Evolutionary conservation across 2,113 vertebrate species (phyloP).

Genomic region (Menidia beryllina): DNA sequence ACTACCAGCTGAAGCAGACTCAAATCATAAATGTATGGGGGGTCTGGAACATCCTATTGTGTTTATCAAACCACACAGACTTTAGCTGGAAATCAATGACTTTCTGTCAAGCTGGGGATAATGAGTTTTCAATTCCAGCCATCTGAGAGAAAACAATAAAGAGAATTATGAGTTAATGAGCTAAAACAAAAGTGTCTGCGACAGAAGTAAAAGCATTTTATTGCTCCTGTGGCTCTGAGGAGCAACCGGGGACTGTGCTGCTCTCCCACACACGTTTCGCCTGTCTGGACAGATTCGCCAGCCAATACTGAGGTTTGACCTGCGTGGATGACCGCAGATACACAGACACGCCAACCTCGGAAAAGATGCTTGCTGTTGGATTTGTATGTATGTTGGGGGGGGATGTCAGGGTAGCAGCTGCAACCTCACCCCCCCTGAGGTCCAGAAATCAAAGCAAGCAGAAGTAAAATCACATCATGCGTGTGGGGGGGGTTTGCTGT

Average conservation of each 20-base stretch:
- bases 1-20: not conserved
- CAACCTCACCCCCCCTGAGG: constrained; percentile 13
- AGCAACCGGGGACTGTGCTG: not conserved
- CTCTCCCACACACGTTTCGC: not conserved
- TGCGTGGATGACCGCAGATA: not conserved
- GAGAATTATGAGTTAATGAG: not conserved
- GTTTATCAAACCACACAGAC: not conserved
- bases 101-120: not conserved
- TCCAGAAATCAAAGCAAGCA: constrained; percentile 30
- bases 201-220: not conserved
- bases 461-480: constrained; percentile 38
- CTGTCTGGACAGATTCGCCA: not conserved
- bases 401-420: constrained; percentile 44
- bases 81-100: not conserved
- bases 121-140: not conserved
- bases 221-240: not conserved
- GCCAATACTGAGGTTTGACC: not conserved
- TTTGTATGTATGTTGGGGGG: not conserved
- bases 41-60: not conserved
- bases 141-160: not conserved
- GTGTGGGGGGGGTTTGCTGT: not conserved
- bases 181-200: not conserved
- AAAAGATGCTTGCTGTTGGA: not conserved
- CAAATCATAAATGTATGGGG: too few species aligned
- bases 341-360: not conserved